Percentiles rank a stretch among this genome's conserved stretches.
These are phyloP conservation scores for Eupelmus urozonus DNA, from an alignment of 2,888 invertebrate genomes.

Conservation along the genomic window DNA sequence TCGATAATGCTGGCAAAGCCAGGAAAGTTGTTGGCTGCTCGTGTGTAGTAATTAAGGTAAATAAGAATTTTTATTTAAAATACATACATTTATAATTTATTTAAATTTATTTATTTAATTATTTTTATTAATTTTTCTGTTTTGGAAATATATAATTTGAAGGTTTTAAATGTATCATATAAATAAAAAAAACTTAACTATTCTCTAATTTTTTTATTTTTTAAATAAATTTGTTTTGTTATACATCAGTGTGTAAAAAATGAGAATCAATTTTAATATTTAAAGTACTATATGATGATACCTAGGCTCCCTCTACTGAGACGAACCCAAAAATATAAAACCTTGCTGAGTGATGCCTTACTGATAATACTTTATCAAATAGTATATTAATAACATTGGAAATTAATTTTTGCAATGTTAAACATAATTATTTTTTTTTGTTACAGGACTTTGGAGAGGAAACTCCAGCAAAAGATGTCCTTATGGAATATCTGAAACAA, in stretches of 20 bases:
- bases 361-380: conserved; percentile 63
- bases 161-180: too few species aligned
- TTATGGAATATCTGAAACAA: conserved; percentile 95
- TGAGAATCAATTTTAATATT: neutral
- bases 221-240: neutral
- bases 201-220: neutral
- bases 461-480: conserved; percentile 95
- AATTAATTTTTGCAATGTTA: conserved; percentile 3
- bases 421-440: conserved; percentile 35
- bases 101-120: neutral
- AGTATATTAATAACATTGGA: conserved; percentile 16
- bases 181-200: too few species aligned
- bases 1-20: conserved; percentile 99
- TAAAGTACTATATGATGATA: conserved; percentile 69
- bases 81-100: neutral
- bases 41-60: conserved; percentile 95
- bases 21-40: conserved; percentile 99
- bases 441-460: conserved; percentile 97
- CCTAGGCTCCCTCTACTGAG: conserved; percentile 79
- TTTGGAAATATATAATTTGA: neutral
- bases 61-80: conserved; percentile 13
- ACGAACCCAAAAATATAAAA: conserved; percentile 67
- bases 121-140: neutral
- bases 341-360: conserved; percentile 70
- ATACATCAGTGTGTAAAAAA: too few species aligned